These are phyloP conservation scores for Heliocidaris erythrogramma DNA, from an alignment of 35 echinoderm and acorn worm genomes.

Conservation along the genomic window DNA sequence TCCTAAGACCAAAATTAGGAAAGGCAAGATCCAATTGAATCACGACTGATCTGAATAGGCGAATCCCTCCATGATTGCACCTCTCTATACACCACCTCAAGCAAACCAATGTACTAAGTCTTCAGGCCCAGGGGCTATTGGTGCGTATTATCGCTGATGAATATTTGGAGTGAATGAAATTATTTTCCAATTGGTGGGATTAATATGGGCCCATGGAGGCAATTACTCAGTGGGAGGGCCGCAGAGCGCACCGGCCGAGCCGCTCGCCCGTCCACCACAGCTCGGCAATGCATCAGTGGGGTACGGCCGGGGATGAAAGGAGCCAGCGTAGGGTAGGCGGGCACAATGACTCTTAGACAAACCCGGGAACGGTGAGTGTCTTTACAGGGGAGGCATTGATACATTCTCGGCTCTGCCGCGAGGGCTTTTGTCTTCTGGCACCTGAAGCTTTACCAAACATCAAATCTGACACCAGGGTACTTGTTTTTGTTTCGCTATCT, in stretches of 20 bases:
- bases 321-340: not conserved
- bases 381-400: conserved; percentile 6
- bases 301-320: not conserved
- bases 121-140: conserved; percentile 19
- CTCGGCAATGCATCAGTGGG: conserved; percentile 21
- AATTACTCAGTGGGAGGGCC: conserved; percentile 53
- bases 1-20: not conserved
- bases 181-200: conserved; percentile 62
- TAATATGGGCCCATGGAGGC: conserved; percentile 53
- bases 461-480: conserved; percentile 19
- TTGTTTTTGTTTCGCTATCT: conserved; percentile 27
- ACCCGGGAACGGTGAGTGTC: not conserved
- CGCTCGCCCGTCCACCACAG: not conserved
- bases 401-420: not conserved
- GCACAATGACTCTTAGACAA: not conserved
- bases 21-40: conserved; percentile 4
- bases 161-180: conserved; percentile 53
- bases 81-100: not conserved
- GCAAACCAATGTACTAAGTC: not conserved
- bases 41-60: not conserved
- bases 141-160: conserved; percentile 56
- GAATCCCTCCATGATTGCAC: not conserved
- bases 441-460: conserved; percentile 19
- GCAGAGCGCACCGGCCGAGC: not conserved
- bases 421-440: not conserved